Percentiles rank a stretch among this genome's conserved stretches.
Evolutionary conservation across 2,113 vertebrate genomes (phyloP).

Genomic region (Papio anubis): DNA sequence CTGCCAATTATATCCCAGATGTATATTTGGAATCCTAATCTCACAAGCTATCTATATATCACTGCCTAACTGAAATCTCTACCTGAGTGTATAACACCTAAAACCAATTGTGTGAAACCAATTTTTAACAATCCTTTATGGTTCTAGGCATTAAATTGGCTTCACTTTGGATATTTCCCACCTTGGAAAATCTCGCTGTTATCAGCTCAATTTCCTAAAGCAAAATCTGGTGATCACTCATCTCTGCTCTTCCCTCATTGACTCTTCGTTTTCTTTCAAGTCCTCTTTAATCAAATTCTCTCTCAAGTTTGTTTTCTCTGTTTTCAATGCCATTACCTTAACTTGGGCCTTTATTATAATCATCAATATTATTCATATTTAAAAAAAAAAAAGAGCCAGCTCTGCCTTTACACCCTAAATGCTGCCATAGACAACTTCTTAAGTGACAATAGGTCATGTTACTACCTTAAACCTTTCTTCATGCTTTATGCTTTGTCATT

Average conservation of each 20-base stretch:
- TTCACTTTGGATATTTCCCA: not conserved
- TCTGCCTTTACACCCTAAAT: not conserved
- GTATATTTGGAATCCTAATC: not conserved
- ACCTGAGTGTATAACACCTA: not conserved
- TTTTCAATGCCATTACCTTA: not conserved
- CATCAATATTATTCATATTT: not conserved
- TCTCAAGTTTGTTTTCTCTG: not conserved
- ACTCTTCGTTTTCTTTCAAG: not conserved
- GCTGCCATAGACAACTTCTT: not conserved
- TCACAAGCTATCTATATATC: not conserved
- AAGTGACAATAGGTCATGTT: not conserved
- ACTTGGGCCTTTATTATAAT: not conserved
- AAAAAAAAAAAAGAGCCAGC: not conserved
- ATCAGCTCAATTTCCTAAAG: not conserved
- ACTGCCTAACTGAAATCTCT: not conserved
- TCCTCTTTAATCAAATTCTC: not conserved
- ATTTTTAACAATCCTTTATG: not conserved
- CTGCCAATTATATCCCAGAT: not conserved
- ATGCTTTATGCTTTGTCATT: not conserved
- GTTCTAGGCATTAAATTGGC: not conserved
- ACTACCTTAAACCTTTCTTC: not conserved
- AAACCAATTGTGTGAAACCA: not conserved
- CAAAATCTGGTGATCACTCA: not conserved
- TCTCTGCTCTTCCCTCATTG: not conserved
- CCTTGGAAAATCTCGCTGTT: not conserved